Evolutionary conservation across 1,140 invertebrate genomes (phyloP), one percentile per base, ranked within the genome.

Genomic region (Pemphigus obesinymphae): DNA sequence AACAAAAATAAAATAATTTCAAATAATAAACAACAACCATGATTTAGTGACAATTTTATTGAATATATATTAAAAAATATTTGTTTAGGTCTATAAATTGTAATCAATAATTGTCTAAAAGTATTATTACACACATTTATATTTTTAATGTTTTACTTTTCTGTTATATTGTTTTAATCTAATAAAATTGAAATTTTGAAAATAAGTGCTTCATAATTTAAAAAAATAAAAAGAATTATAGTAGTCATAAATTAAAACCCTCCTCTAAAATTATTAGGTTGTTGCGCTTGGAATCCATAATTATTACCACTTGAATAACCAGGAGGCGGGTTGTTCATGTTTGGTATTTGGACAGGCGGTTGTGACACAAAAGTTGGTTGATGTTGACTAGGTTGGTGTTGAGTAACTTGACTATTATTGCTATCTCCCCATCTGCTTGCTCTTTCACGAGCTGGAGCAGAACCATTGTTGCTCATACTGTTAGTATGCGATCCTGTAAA

Each of bases 391-490:
- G 53, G 48, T 53, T 75, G 72, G 29, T 58, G 76, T 29, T 43
- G 37, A 10, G 53, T 29, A 31, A 61, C 50, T 80, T 80, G 76
- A 45, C 53, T 80, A 40, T 58, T 58, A 63, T 80, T 80, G 8
- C 37, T 80, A 43, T 80, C 76, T 11, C 76, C 76, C 76, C 76
- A 80, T 80, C 76, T 80, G 17, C 76, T 80, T 43, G 55, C 55
- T 80, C 76, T 61, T 80, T 80, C 76, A 43, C 76, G 76, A 45
- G 37, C 53, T 0, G 76, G 55, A 34, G 23, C 26, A 43, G 37
- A 31, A 2, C 76, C 76, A 63, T 80, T 80, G 17, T 61, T 58
- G 17, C 26, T 78, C n/a, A 75, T 31, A 43, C 8, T 76, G n/a
- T 3, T 61, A 61, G n/a, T 13, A 45, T 26, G 29, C 7, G 53